Conservation (phyloP, 2,113 vertebrate genomes). For the Hippocampus comes region DNA sequence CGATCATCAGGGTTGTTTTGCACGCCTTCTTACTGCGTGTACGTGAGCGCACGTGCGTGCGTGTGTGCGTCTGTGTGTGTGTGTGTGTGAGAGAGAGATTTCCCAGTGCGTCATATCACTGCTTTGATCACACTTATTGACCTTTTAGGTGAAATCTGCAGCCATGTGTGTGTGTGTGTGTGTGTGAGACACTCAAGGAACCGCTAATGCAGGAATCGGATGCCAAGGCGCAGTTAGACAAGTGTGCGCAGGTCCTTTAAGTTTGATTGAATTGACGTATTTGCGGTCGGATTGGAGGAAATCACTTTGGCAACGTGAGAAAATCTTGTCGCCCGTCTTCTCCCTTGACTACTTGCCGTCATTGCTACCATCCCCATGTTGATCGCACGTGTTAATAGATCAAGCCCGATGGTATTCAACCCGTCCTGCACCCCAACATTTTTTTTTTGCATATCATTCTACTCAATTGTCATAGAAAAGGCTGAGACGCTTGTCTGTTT, state of each 20-base stretch:
- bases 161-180: constrained; percentile 18
- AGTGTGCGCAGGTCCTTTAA: not conserved
- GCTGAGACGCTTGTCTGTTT: not conserved
- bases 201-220: not conserved
- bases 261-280: constrained; percentile 3
- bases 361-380: not conserved
- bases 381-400: not conserved
- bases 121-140: constrained; percentile 45
- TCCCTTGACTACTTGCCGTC: not conserved
- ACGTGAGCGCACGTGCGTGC: not conserved
- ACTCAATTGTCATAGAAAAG: not conserved
- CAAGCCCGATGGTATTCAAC: too few relatives aligned
- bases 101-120: constrained; percentile 41
- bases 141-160: constrained; percentile 20
- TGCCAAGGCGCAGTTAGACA: not conserved
- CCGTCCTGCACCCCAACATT: too few relatives aligned
- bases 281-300: not conserved
- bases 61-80: too few relatives aligned
- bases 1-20: constrained; percentile 48
- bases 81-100: constrained; percentile 13
- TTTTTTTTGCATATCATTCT: too few relatives aligned
- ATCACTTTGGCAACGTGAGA: not conserved
- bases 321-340: not conserved
- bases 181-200: constrained; percentile 1
- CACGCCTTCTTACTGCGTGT: not conserved